Evolutionary conservation across 1,140 invertebrate species (phyloP), one percentile per base, ranked within the genome.

Genomic region (Rhagoletis zephyria): DNA sequence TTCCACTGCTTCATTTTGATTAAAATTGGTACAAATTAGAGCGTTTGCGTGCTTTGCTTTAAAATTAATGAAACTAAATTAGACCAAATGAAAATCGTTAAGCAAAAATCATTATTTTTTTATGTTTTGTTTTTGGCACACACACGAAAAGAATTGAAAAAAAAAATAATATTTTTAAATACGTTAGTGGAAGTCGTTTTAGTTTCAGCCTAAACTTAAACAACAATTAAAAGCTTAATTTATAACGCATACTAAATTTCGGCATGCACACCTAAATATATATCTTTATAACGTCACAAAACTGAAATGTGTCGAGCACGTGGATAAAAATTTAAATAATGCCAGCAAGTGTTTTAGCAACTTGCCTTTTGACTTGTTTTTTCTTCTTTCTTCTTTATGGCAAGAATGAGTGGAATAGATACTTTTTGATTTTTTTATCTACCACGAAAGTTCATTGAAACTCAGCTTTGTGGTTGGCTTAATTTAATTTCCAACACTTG

Each of bases 241-340:
- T 81, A 81, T 81, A 48, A 3, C 16, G 10, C 14, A 81, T 81
- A 81, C 48, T 56, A 74, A 74, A 48, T 74, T 14, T n/a, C 30
- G 64, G 64, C 7, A 42, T 67, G 48, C 51, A 48, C 45, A 19
- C 12, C 0, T 74, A 48, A 48, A n/a, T 10, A 74, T 48, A n/a
- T 5, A 51, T 45, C 42, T 12, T 7, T 19, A 70, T 40, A 70
- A 70, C 65, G 0, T 56, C 10, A 19, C 40, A 14, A 81, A 81
- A 81, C 56, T 56, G 7, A 81, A 81, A 81, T 81, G 5, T 3
- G 74, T 81, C 12, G 16, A 81, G 74, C 74, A 81, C 74, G 74
- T 81, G 74, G 74, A 19, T 81, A 81, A 81, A 81, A 12, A 81
- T 81, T 56, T 19, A 56, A 9, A 9, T 56, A 12, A 81, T n/a